Conservation (phyloP, 2,888 invertebrate species). For the Dicycla oo region DNA sequence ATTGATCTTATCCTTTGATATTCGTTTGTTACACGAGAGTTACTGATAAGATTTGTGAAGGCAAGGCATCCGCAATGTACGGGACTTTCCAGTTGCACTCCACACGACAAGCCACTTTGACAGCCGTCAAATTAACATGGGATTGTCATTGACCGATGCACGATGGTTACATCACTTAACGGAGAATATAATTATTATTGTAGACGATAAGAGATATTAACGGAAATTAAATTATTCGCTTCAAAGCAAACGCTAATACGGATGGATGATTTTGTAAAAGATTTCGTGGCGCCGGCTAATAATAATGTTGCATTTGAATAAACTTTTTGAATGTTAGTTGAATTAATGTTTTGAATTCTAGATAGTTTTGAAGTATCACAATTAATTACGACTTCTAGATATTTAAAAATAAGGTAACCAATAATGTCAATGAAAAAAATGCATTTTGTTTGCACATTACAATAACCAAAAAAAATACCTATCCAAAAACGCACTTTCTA, state of each 20-base stretch:
- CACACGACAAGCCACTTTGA: constrained; percentile 74
- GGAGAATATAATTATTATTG: constrained; percentile 75
- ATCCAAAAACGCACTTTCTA: constrained; percentile 35
- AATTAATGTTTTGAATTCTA: background rate
- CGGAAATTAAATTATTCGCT: constrained; percentile 80
- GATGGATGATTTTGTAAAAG: constrained; percentile 66
- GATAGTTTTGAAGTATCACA: constrained; percentile 1
- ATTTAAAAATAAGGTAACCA: background rate
- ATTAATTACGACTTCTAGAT: background rate
- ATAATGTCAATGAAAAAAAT: constrained; percentile 47
- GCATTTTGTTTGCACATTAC: constrained; percentile 46
- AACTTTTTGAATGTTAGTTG: constrained; percentile 11
- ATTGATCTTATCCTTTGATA: constrained; percentile 54
- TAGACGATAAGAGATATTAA: constrained; percentile 78
- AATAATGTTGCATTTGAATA: constrained; percentile 30
- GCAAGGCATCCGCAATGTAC: constrained; percentile 65
- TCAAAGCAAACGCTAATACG: constrained; percentile 66
- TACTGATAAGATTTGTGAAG: constrained; percentile 66
- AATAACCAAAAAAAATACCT: constrained; percentile 8
- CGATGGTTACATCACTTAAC: constrained; percentile 80
- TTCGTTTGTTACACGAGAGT: constrained; percentile 57
- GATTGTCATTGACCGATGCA: constrained; percentile 78
- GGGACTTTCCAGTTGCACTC: constrained; percentile 61
- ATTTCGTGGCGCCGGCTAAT: constrained; percentile 55
- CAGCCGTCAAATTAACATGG: constrained; percentile 85